phyloP scores from a whole-genome alignment of 2,113 vertebrate genomes.

The Alethe castanea region DNA sequence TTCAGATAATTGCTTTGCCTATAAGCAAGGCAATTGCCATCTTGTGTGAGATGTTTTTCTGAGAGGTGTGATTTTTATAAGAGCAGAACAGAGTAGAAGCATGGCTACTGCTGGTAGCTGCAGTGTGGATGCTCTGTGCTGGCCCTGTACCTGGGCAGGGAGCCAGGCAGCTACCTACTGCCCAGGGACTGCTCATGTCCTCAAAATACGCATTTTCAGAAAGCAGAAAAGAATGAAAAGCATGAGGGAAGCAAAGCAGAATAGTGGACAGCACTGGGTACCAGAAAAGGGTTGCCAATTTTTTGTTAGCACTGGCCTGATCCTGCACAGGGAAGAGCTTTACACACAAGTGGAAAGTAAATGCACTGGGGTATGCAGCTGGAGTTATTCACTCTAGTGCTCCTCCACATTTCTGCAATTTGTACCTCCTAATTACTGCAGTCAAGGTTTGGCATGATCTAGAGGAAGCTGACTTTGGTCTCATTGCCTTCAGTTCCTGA shows the following conservation, averaged over 20 bases:
- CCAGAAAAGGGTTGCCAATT: not conserved
- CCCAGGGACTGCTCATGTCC: not conserved
- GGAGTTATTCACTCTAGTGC: rapidly evolving
- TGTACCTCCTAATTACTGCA: not conserved
- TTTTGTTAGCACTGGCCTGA: not conserved
- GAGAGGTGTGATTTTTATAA: not conserved
- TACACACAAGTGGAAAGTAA: not conserved
- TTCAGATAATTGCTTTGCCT: not conserved
- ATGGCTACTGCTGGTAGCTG: not conserved
- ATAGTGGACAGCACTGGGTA: not conserved
- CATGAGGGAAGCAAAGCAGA: not conserved
- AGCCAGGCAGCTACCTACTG: not conserved
- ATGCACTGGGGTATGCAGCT: not conserved
- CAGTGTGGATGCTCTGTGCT: not conserved
- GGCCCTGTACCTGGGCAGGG: rapidly evolving
- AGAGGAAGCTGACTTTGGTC: not conserved
- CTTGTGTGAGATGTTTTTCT: not conserved
- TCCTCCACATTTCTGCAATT: not conserved
- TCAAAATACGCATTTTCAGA: not conserved
- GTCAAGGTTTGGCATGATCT: not conserved
- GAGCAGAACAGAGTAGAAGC: not conserved
- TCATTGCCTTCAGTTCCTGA: not conserved
- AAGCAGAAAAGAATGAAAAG: not conserved
- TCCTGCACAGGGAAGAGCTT: too few relatives aligned
- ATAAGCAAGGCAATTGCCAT: not conserved